phyloP scores from a whole-genome alignment of 1,140 invertebrate species.

The Penaeus vannamei region DNA sequence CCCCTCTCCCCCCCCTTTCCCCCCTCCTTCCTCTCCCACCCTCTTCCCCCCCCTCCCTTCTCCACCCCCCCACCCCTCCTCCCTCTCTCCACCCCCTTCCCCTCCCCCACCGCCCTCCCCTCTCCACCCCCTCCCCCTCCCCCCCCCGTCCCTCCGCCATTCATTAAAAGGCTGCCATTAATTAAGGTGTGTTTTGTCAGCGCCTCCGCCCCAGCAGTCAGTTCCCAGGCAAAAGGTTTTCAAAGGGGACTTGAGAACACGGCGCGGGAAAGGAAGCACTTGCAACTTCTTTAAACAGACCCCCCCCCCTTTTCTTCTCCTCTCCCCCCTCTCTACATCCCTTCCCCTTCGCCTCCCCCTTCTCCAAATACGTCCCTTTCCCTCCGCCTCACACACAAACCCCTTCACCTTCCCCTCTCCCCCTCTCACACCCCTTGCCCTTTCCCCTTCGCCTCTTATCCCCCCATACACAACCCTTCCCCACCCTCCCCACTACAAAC shows the following conservation, averaged over 20 bases:
- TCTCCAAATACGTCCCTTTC: too few species aligned
- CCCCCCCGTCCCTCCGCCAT: not conserved
- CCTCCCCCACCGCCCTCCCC: not conserved
- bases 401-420: not conserved
- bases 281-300: not conserved
- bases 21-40: too few species aligned
- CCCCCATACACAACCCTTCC: not conserved
- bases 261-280: too few species aligned
- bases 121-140: not conserved
- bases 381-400: not conserved
- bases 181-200: too few species aligned
- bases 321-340: not conserved
- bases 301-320: not conserved
- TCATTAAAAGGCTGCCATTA: too few species aligned
- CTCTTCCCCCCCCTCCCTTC: too few species aligned
- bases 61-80: too few species aligned
- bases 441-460: not conserved
- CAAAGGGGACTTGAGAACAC: too few species aligned
- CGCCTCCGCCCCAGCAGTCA: too few species aligned
- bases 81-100: not conserved
- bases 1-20: too few species aligned
- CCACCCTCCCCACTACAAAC: not conserved
- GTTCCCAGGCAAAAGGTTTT: too few species aligned
- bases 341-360: not conserved
- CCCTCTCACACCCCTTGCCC: too few species aligned